Percentiles rank a stretch among this genome's conserved stretches.
phyloP scores from a whole-genome alignment of 2,888 invertebrate species.

The Monoplex corrugatus region DNA sequence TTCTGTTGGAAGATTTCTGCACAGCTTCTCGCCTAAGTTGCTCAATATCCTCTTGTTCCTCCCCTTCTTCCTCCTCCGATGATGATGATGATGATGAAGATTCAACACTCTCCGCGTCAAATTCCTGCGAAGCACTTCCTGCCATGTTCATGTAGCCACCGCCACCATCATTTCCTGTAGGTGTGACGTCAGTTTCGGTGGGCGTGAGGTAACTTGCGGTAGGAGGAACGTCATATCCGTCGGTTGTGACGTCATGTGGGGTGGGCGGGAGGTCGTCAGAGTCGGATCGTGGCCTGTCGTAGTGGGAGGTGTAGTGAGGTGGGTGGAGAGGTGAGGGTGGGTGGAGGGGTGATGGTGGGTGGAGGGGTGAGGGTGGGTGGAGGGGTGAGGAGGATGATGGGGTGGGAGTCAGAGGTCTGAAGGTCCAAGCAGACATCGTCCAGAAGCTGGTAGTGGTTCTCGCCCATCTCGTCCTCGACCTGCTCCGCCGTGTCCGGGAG shows the following conservation, averaged over 20 bases:
- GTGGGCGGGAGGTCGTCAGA: not conserved
- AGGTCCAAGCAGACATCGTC: slow-evolving; percentile 23
- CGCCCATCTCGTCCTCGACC: slow-evolving; percentile 16
- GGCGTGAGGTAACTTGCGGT: not conserved
- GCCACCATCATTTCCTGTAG: not conserved
- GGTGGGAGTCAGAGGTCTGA: not conserved
- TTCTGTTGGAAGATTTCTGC: too few relatives aligned
- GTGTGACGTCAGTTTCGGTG: not conserved
- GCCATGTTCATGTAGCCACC: slow-evolving; percentile 23
- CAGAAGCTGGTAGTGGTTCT: slow-evolving; percentile 43
- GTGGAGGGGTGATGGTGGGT: not conserved
- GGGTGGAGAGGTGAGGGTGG: not conserved
- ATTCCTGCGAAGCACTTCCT: not conserved
- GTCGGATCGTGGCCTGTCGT: not conserved
- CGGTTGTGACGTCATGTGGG: not conserved
- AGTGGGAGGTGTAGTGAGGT: too few relatives aligned
- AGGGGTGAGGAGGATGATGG: not conserved
- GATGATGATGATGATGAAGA: too few relatives aligned
- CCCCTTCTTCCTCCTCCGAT: slow-evolving; percentile 16
- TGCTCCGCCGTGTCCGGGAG: not conserved
- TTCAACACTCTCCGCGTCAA: not conserved
- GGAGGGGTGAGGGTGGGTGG: not conserved
- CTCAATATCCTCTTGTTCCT: not conserved
- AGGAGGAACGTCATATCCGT: not conserved
- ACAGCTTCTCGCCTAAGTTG: not conserved